phyloP scores from a whole-genome alignment of 2,888 invertebrate species.

The Cinara cedri region DNA sequence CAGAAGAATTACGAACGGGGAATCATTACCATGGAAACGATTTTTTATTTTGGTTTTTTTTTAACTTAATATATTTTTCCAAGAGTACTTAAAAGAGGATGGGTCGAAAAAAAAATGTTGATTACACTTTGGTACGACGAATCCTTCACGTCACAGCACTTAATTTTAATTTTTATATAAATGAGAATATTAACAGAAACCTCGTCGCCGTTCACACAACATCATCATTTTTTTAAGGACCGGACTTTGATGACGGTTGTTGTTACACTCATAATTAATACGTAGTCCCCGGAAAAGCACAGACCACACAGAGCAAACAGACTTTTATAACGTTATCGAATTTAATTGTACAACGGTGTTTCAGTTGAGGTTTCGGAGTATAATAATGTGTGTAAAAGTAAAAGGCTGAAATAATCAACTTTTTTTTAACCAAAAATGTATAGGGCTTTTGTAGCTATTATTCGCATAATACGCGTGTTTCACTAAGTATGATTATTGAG shows the following conservation, averaged over 20 bases:
- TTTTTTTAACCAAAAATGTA: too few relatives aligned
- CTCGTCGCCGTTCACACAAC: not conserved
- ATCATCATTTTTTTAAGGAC: not conserved
- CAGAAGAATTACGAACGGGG: not conserved
- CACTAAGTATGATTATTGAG: too few relatives aligned
- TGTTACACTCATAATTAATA: too few relatives aligned
- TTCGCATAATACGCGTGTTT: too few relatives aligned
- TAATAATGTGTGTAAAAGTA: too few relatives aligned
- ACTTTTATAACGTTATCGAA: too few relatives aligned
- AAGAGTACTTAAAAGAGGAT: not conserved
- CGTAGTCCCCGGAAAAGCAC: too few relatives aligned
- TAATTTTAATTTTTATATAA: slow-evolving; percentile 46
- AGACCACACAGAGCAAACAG: too few relatives aligned
- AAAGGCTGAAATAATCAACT: too few relatives aligned
- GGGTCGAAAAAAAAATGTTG: slow-evolving; percentile 31
- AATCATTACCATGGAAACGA: slow-evolving; percentile 28
- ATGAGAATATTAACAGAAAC: slow-evolving; percentile 20
- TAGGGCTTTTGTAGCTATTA: too few relatives aligned
- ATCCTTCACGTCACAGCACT: not conserved
- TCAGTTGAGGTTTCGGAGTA: too few relatives aligned
- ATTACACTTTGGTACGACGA: slow-evolving; percentile 25
- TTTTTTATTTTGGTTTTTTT: not conserved
- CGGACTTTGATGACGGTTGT: not conserved
- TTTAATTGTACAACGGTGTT: too few relatives aligned
- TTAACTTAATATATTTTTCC: not conserved